phyloP scores from a whole-genome alignment of 2,888 invertebrate species.

The Arctia plantaginis region DNA sequence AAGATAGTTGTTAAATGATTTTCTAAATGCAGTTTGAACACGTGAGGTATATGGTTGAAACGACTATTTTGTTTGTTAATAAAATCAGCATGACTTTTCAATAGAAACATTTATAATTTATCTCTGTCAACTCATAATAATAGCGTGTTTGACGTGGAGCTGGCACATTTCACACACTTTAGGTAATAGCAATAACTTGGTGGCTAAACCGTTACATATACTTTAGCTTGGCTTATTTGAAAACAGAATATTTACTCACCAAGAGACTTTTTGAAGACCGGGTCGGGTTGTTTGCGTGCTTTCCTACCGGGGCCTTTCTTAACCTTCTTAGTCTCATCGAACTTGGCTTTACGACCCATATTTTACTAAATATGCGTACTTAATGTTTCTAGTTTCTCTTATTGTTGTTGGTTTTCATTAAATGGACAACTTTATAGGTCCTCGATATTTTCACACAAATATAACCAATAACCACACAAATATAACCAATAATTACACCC shows the following conservation, averaged over 20 bases:
- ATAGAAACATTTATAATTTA: background rate
- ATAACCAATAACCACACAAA: background rate
- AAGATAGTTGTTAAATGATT: too few species aligned
- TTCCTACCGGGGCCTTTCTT: conserved; percentile 95
- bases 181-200: background rate
- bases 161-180: background rate
- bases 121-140: background rate
- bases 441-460: background rate
- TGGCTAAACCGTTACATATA: background rate
- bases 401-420: background rate
- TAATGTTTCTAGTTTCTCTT: background rate
- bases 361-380: conserved; percentile 39
- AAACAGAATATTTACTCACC: conserved; percentile 63
- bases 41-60: background rate
- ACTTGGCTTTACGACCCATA: conserved; percentile 96
- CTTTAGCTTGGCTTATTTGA: background rate
- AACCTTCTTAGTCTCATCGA: conserved; percentile 88
- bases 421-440: background rate
- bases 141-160: background rate
- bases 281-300: conserved; percentile 94
- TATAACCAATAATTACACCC: background rate
- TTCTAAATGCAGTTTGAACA: background rate
- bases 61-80: background rate
- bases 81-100: too few species aligned
- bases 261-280: conserved; percentile 88